Evolutionary conservation across 2,797 vertebrate genomes (phyloP), one percentile per base, ranked within the genome.

Genomic region (Pelodytes ibericus): DNA sequence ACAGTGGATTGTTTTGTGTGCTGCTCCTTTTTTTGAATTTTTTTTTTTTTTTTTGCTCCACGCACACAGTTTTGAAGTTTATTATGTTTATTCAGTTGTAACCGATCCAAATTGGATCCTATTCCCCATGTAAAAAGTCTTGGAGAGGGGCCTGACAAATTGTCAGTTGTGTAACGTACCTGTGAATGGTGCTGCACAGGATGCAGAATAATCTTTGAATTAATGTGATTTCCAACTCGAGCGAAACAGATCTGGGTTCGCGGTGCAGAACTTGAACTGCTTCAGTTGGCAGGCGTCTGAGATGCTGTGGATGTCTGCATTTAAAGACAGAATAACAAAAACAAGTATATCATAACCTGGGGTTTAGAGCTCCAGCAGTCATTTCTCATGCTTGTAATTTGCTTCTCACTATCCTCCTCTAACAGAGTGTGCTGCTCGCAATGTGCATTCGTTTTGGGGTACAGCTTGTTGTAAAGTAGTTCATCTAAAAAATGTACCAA

Each of bases 211-310:
- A 85, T 83, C 86, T 83, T 79, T 80, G 84, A 84, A 86, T 89
- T 87, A 89, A 86, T 85, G 81, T 16, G 41, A 83, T 89, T 87
- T 86, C 81, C 77, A 86, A 83, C 82, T 83, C 44, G 18, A 83
- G 79, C 63, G 83, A 84, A 87, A 87, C 83, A 80, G 83, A 80
- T 87, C 81, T 82, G 64, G 71, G 82, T 84, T 83, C 83, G 77
- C 74, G 68, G 75, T 5, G 76, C 80, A 83, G 84, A 85, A 83
- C 80, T n/a, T 77, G 85, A 85, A 84, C 83, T 82, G 81, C 80
- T 80, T 71, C 78, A 79, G 68, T 82, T 83, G 83, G 81, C 83
- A 83, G 77, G 81, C 73, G 79, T 79, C 31, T 64, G 74, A 39
- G 7, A 77, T n/a, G 75, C 80, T 51, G 79, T 80, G 80, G 81